Evolutionary conservation across 2,113 vertebrate genomes (phyloP), one percentile per base, ranked within the genome.

Genomic region (Solea senegalensis): DNA sequence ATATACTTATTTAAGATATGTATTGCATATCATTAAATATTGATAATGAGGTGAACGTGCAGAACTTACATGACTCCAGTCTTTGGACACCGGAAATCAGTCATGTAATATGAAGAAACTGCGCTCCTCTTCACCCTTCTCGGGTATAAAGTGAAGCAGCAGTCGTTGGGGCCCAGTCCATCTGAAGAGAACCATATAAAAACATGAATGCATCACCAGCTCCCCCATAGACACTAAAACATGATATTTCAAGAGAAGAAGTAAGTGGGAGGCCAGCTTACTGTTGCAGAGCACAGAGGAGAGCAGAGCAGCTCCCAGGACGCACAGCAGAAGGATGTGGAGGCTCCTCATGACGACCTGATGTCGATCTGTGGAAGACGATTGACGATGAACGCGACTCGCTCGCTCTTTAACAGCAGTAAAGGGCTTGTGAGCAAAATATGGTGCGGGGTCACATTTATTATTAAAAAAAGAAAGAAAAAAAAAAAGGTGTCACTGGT

Each of bases 31-130:
- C n/a, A n/a, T n/a, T n/a, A n/a, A n/a, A n/a, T n/a, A 14, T 16
- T 10, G 7, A 43, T 12, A 6, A 2, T 0, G 10, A 50, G n/a
- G 8, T 5, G 45, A 70, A 46, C 7, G 12, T 40, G 28, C 5
- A 40, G 55, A 3, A 74, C 88, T 86, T 75, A 92, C 91, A 93
- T 64, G 71, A 50, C 43, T 43, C 28, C 91, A 7, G 39, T 0
- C 16, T 16, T 63, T 0, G 70, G 0, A 69, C 92, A 93, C 0
- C 76, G 69, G 2, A 0, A 0, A 27, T 86, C 84, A 2, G 86
- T 85, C 15, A 49, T 0, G 0, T 5, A 7, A 28, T 90, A 90
- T 0, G 41, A 48, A 0, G 0, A 0, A 34, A 92, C 2, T 0
- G 7, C 0, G 0, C 0, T 0, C 11, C 16, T 10, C 0, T 2